Evolutionary conservation across 1,140 invertebrate species (phyloP), one percentile per base, ranked within the genome.

Genomic region (Drosophila grimshawi): DNA sequence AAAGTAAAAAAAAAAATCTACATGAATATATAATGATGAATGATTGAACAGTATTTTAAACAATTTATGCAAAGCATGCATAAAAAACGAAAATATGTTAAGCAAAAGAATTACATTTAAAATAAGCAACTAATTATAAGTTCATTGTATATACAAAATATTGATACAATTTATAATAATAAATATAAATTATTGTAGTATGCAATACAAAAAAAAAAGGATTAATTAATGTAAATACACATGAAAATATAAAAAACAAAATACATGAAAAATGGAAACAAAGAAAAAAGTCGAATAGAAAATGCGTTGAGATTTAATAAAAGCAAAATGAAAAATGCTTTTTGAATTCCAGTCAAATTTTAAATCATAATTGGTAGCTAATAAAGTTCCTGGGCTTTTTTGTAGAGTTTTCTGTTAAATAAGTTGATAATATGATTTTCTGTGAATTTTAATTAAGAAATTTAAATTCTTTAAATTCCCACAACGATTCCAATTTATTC

Each of bases 141-240:
- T 4, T 11, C 61, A 60, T 62, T 74, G 66, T 68, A 69, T 62
- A 67, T 68, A 49, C 6, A 19, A 51, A 67, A 62, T 68, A 74
- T 55, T 52, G 29, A n/a, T 6, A 49, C 55, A 29, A 66, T 53
- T 60, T 53, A 39, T 53, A 53, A 52, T 59, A 43, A 60, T 66
- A 46, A 57, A 52, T 52, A 52, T 52, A 7, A 19, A 27, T 27
- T 45, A 56, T 46, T 29, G 52, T 49, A 64, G 61, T 30, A 29
- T 67, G 64, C 49, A 60, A 68, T 3, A 41, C 3, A 52, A 11
- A 7, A 60, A 4, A 19, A 55, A 53, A 53, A 53, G 61, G 33
- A 68, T 61, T 73, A 68, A 73, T 61, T 73, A 11, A 67, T 73
- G 70, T 73, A 73, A 73, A 73, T 73, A 73, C 70, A 73, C 64